These are phyloP conservation scores for Siniperca chuatsi DNA, from an alignment of 2,113 vertebrate genomes.

Conservation along the genomic window DNA sequence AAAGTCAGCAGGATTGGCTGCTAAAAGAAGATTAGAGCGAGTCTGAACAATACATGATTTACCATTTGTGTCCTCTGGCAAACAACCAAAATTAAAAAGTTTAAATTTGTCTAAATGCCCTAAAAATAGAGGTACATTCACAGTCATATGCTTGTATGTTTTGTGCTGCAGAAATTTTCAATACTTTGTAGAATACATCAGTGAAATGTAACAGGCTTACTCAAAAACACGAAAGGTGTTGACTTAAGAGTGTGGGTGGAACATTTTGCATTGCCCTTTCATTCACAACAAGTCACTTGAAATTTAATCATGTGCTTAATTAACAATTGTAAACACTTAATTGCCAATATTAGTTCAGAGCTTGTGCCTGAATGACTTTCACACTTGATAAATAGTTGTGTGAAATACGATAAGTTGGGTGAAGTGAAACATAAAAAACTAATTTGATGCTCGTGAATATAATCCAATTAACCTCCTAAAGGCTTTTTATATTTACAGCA, in stretches of 20 bases:
- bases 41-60: constrained; percentile 37
- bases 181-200: not conserved
- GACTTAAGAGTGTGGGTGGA: constrained; percentile 27
- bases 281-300: constrained; percentile 39
- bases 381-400: constrained; percentile 63
- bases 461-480: constrained; percentile 70
- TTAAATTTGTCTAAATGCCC: not conserved
- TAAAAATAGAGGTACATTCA: not conserved
- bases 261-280: constrained; percentile 39
- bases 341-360: constrained; percentile 58
- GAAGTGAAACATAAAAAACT: constrained; percentile 60
- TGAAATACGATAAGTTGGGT: constrained; percentile 63
- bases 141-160: not conserved
- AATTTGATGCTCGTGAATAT: constrained; percentile 62
- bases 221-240: constrained; percentile 26
- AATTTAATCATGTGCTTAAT: constrained; percentile 73
- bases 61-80: constrained; percentile 33
- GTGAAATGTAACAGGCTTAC: not conserved
- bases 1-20: constrained; percentile 76
- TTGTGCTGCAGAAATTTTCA: not conserved
- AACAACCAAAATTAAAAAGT: constrained; percentile 15
- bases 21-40: constrained; percentile 27
- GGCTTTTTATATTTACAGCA: constrained; percentile 56
- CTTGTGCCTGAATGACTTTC: constrained; percentile 60
- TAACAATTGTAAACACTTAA: constrained; percentile 71